phyloP scores from a whole-genome alignment of 2,888 invertebrate species.

The Brenthis hecate region DNA sequence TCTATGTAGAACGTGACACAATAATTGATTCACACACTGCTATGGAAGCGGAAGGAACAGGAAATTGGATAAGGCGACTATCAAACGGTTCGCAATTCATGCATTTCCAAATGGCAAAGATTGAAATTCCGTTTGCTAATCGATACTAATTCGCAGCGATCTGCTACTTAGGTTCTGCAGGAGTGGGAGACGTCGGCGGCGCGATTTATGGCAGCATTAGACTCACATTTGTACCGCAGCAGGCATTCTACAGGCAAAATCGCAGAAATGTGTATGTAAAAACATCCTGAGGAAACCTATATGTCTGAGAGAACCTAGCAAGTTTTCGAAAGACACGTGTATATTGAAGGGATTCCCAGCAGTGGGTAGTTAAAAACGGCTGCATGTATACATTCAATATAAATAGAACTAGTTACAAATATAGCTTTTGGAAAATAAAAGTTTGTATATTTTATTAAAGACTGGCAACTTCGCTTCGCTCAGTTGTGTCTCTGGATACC shows the following conservation, averaged over 20 bases:
- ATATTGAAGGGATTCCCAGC: too few species aligned
- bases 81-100: not conserved
- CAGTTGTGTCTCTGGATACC: too few species aligned
- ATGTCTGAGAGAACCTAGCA: too few species aligned
- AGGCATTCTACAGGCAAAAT: constrained; percentile 2
- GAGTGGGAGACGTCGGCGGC: constrained; percentile 51
- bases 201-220: constrained; percentile 73
- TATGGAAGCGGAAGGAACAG: not conserved
- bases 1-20: not conserved
- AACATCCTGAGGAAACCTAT: too few species aligned
- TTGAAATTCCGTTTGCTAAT: constrained; percentile 64
- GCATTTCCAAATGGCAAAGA: constrained; percentile 42
- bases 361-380: too few species aligned
- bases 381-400: too few species aligned
- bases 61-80: constrained; percentile 7
- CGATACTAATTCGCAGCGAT: constrained; percentile 69
- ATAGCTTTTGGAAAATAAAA: too few species aligned
- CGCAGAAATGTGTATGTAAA: constrained; percentile 2
- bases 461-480: too few species aligned
- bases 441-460: too few species aligned
- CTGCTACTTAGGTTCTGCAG: constrained; percentile 51
- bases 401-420: too few species aligned
- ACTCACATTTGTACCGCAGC: constrained; percentile 51
- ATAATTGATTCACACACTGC: not conserved
- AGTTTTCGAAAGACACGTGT: too few species aligned